Percentiles rank a stretch among this genome's conserved stretches.
Evolutionary conservation across 2,797 vertebrate genomes (phyloP).

Genomic region (Spinibarbus caldwelli): DNA sequence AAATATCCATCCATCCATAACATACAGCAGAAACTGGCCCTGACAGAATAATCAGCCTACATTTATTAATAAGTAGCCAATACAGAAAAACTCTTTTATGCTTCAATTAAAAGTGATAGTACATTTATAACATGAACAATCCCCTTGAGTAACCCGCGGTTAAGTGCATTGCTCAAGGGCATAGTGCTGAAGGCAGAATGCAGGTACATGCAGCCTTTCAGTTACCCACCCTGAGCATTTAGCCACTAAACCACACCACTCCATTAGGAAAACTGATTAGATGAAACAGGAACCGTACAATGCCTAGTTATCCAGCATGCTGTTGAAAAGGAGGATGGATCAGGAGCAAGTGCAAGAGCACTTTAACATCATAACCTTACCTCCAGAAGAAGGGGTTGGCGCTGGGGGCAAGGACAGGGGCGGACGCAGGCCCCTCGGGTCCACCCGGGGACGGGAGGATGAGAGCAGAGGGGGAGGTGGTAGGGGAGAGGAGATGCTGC

Average conservation of each 20-base stretch:
- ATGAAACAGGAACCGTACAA: neutral
- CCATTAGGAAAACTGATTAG: neutral
- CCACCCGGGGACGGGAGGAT: slow-evolving; percentile 78
- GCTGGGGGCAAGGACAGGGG: slow-evolving; percentile 69
- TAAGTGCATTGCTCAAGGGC: slow-evolving; percentile 8
- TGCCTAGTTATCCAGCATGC: slow-evolving; percentile 8
- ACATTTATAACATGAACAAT: neutral
- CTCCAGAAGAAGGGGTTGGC: slow-evolving; percentile 90
- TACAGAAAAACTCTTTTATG: neutral
- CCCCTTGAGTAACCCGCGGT: neutral
- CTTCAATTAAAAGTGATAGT: neutral
- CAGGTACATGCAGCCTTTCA: neutral
- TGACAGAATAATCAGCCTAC: no score
- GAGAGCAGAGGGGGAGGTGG: slow-evolving; percentile 80
- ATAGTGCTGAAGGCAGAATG: neutral
- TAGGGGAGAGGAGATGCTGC: slow-evolving; percentile 87
- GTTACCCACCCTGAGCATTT: neutral
- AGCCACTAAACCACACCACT: neutral
- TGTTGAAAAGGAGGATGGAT: neutral
- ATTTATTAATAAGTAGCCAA: no score
- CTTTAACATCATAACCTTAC: slow-evolving; percentile 78
- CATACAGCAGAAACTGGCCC: no score
- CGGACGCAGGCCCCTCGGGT: slow-evolving; percentile 78
- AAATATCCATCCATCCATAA: no score
- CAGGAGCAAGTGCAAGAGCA: neutral